Evolutionary conservation across 2,888 invertebrate species (phyloP).

Genomic region (Homarus gammarus): DNA sequence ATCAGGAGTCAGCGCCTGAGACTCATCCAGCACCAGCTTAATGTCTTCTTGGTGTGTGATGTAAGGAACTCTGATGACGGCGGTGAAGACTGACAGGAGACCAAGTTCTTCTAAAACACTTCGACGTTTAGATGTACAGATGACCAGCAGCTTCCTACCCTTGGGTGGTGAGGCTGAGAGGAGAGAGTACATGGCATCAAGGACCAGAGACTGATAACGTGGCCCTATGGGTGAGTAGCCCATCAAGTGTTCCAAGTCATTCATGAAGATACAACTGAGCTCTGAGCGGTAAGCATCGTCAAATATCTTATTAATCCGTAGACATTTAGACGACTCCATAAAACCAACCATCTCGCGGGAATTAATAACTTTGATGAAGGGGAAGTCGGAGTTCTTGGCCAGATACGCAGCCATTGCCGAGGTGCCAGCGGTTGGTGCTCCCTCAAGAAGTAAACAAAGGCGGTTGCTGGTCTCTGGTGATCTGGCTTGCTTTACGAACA

Average conservation of each 20-base stretch:
- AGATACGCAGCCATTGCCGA: slow-evolving; percentile 97
- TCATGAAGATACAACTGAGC: slow-evolving; percentile 96
- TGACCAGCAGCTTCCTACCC: slow-evolving; percentile 76
- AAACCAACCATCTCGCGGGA: slow-evolving; percentile 98
- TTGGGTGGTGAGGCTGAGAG: slow-evolving; percentile 97
- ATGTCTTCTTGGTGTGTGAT: slow-evolving; percentile 70
- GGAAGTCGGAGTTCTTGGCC: slow-evolving; percentile 98
- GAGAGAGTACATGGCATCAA: slow-evolving; percentile 95
- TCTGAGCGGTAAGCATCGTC: slow-evolving; percentile 99
- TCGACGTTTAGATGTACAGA: slow-evolving; percentile 75
- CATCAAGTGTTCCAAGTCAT: slow-evolving; percentile 97
- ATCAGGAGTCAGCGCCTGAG: slow-evolving; percentile 64
- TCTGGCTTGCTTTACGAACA: slow-evolving; percentile 80
- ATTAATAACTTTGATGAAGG: slow-evolving; percentile 93
- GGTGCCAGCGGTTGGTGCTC: slow-evolving; percentile 97
- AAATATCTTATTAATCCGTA: slow-evolving; percentile 94
- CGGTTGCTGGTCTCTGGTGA: slow-evolving; percentile 75
- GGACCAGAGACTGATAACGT: slow-evolving; percentile 96
- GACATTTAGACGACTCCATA: slow-evolving; percentile 96
- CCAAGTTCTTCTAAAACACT: slow-evolving; percentile 74
- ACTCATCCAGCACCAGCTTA: slow-evolving; percentile 73
- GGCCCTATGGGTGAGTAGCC: slow-evolving; percentile 99
- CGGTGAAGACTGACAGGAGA: slow-evolving; percentile 74
- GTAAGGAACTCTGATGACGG: slow-evolving; percentile 75
- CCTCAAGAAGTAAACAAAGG: slow-evolving; percentile 87